Base-by-base conservation (phyloP, 2,888 invertebrate species). In the Synanthedon vespiformis region DNA sequence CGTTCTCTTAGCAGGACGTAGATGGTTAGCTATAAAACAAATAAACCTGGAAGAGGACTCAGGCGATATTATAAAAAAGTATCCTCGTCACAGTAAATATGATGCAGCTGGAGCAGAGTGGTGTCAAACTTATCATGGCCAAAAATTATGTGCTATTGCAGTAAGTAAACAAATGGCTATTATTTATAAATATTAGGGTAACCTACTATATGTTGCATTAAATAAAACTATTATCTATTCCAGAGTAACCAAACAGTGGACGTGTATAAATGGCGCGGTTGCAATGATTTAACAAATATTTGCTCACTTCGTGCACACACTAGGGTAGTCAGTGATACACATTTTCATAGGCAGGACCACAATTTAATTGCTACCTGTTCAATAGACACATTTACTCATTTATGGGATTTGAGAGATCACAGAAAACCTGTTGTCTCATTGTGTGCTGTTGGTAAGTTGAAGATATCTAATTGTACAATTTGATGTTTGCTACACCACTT, bases 101-200 rank as follows among this genome's bases (percentile, higher is more conserved):
- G 97, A 97, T 74, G 95, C 97, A 1, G 94, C 94, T 4, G 94
- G 95, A 12, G 95, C 96, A 0, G 96, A 97, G 82, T 97, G 96
- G 94, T 96, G 95, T 72, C 95, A 95, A 51, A 94, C 93, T 47
- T 87, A 90, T 52, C 89, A 91, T 52, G 92, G 94, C 54, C 92
- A 92, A 70, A 93, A 94, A 67, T 88, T 94, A 40, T 96, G 96
- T 80, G 96, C 96, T 49, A 93, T 97, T 64, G 95, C 97, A 56
- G 96, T 96, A 82, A 65, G 69, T 70, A 58, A 54, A 58, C 40
- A 1, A 40, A 12, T 16, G 11, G 8, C 10, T 16, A 11, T 48
- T 18, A 14, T 48, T 48, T 44, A 34, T 40, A 49, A 27, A 50
- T 50, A 50, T 34, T 22, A 49, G 40, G 12, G 12, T 18, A n/a